Conservation (phyloP, 35 echinoderm and acorn worm species). For the Stichopus chloronotus region DNA sequence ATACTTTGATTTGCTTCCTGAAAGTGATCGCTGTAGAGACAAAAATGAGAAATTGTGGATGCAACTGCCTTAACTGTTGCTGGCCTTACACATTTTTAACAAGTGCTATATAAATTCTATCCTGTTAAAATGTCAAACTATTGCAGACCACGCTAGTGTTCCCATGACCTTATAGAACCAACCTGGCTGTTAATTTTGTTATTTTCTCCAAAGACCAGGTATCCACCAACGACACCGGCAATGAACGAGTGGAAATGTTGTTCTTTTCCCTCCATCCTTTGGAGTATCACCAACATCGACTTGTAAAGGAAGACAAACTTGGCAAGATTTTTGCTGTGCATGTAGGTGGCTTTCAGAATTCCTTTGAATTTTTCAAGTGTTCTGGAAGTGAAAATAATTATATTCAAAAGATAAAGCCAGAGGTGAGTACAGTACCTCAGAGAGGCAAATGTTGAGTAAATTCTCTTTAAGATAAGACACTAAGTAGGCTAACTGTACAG, state of each 20-base stretch:
- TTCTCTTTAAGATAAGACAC: background rate
- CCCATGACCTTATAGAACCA: background rate
- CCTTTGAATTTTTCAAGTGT: constrained; percentile 73
- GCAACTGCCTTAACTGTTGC: no score
- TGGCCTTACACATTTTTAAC: no score
- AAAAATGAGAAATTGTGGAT: no score
- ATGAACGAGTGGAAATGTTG: constrained; percentile 76
- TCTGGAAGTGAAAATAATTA: constrained; percentile 44
- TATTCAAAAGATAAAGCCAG: no score
- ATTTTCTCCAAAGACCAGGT: constrained; percentile 92
- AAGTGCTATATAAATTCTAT: no score
- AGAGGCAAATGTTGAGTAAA: background rate
- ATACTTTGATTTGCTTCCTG: no score
- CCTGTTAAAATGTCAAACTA: no score
- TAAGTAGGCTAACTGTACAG: background rate
- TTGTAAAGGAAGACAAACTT: constrained; percentile 96
- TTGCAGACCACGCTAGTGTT: no score
- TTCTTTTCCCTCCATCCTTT: constrained; percentile 73
- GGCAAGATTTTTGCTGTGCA: constrained; percentile 90
- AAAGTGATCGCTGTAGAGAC: no score
- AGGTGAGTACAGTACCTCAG: no score
- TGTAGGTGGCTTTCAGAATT: constrained; percentile 82
- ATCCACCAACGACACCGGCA: constrained; percentile 89
- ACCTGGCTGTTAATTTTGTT: constrained; percentile 98
- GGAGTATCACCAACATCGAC: constrained; percentile 70